Conservation (phyloP, 2,888 invertebrate genomes). For the Caenorhabditis sulstoni region DNA sequence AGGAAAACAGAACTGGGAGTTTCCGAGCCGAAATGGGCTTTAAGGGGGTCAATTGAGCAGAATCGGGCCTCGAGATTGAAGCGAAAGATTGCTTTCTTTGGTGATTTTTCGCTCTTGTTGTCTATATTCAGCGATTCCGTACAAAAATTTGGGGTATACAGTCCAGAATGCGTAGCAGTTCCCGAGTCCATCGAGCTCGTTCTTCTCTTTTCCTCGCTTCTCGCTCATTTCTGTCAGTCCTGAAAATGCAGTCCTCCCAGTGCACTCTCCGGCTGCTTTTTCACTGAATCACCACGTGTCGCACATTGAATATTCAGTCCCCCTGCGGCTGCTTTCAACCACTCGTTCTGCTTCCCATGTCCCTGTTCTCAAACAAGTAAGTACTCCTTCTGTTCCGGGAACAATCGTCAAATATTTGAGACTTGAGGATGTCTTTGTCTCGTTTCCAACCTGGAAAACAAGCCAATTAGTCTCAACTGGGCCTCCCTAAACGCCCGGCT, state of each 20-base stretch:
- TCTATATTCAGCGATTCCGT: neutral
- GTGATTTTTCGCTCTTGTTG: neutral
- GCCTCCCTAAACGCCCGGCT: conserved; percentile 2
- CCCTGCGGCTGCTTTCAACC: neutral
- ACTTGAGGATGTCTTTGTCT: conserved; percentile 8
- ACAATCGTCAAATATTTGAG: conserved; percentile 40
- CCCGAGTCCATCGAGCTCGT: too few relatives aligned
- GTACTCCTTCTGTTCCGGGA: neutral
- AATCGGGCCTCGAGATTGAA: neutral
- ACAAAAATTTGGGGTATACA: too few relatives aligned
- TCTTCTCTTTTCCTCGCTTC: neutral
- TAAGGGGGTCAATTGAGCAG: conserved; percentile 23
- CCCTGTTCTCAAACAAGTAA: neutral
- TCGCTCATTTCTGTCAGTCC: neutral
- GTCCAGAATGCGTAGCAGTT: too few relatives aligned
- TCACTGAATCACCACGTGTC: conserved; percentile 3
- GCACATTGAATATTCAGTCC: conserved; percentile 22
- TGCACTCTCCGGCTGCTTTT: neutral
- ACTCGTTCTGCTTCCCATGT: neutral
- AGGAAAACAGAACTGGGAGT: neutral
- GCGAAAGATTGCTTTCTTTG: neutral
- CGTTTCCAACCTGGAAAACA: conserved; percentile 35
- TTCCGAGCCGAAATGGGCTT: conserved; percentile 13
- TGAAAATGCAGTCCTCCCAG: neutral
- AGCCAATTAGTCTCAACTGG: conserved; percentile 29